Conservation (phyloP, 2,888 invertebrate species). For the Quadroppia sp. region DNA sequence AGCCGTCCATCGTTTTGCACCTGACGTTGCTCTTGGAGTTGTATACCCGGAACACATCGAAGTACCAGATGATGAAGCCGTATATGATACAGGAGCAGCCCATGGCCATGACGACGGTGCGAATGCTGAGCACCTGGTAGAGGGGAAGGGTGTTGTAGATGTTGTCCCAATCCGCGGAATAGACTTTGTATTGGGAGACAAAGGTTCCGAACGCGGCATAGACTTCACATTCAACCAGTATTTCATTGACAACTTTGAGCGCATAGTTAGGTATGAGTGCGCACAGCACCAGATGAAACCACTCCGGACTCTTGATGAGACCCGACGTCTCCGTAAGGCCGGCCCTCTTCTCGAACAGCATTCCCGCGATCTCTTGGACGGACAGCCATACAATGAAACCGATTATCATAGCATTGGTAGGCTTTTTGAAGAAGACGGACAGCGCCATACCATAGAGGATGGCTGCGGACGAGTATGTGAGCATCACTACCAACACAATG, state of each 20-base stretch:
- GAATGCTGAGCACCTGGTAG: constrained; percentile 35
- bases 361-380: constrained; percentile 38
- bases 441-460: constrained; percentile 40
- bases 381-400: constrained; percentile 41
- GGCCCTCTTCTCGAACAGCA: constrained; percentile 40
- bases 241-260: constrained; percentile 38
- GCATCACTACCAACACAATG: constrained; percentile 35
- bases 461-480: constrained; percentile 40
- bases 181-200: constrained; percentile 35
- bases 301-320: constrained; percentile 38
- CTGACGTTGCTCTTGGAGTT: constrained; percentile 36
- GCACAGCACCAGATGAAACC: constrained; percentile 40
- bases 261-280: constrained; percentile 43
- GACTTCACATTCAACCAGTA: constrained; percentile 41
- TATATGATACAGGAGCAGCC: constrained; percentile 35
- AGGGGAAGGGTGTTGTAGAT: constrained; percentile 37
- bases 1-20: constrained; percentile 35
- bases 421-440: constrained; percentile 39
- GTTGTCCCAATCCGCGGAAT: constrained; percentile 41
- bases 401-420: constrained; percentile 42
- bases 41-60: constrained; percentile 41
- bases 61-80: constrained; percentile 39
- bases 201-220: constrained; percentile 41
- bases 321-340: constrained; percentile 41
- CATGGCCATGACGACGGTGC: constrained; percentile 20